Evolutionary conservation across 2,113 vertebrate species (phyloP).

Genomic region (Casuarius casuarius): DNA sequence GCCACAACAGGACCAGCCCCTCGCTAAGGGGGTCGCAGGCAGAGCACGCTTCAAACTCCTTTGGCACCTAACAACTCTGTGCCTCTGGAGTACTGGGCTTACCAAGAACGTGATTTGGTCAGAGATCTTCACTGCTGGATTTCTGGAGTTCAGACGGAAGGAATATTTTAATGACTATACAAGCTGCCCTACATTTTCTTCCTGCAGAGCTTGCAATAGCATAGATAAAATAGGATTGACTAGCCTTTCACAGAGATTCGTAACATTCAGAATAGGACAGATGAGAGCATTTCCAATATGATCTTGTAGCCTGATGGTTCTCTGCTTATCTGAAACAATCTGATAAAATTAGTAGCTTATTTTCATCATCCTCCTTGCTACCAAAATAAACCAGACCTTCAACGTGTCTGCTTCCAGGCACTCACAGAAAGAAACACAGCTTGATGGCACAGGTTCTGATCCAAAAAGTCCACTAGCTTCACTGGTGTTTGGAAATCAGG

Average conservation of each 20-base stretch:
- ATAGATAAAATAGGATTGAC: not conserved
- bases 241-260: not conserved
- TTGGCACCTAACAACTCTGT: not conserved
- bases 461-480: not conserved
- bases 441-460: not conserved
- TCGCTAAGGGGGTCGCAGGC: fast-evolving
- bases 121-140: not conserved
- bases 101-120: not conserved
- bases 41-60: not conserved
- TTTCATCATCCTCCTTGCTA: not conserved
- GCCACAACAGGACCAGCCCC: not conserved
- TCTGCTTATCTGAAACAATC: not conserved
- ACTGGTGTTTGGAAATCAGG: not conserved
- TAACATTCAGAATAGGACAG: not conserved
- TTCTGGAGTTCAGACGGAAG: not conserved
- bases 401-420: fast-evolving
- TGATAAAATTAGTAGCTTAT: not conserved
- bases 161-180: too few relatives aligned
- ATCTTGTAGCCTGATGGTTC: not conserved
- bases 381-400: not conserved
- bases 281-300: not conserved
- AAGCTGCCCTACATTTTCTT: too few relatives aligned
- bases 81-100: not conserved
- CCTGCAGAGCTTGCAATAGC: not conserved
- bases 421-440: not conserved